Base-by-base conservation (phyloP, 2,797 vertebrate species). In the Chiroxiphia lanceolata region DNA sequence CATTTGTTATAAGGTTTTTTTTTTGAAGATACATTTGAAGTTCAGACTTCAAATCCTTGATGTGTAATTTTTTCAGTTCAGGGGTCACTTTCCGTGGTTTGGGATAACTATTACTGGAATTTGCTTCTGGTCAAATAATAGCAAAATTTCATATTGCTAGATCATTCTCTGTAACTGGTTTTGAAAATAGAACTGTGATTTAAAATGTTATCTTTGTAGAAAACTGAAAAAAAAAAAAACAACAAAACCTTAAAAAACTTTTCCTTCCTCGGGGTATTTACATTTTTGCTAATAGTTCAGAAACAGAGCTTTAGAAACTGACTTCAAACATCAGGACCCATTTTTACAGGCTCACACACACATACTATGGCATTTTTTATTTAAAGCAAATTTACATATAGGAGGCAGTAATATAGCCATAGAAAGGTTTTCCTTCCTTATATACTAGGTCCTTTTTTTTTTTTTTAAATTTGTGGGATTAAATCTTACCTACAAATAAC, bases 361-460 rank as follows among this genome's bases (percentile, higher is more conserved):
- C 17, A 20, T 18, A 11, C 5, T 12, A 6, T 10, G 22, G 7
- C 34, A 3, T 74, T 77, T 72, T 59, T 44, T 9, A 26, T 3
- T 64, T 75, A 45, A 29, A 74, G 15, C 4, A 40, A 53, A 1
- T 59, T 83, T 92, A 13, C 5, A 27, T 38, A 23, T 5, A 47
- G 25, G 23, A 75, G 31, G 21, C 33, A 76, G 20, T 54, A 74
- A 64, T 33, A 31, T 9, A 64, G 16, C 7, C 40, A 57, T 5
- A 38, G 38, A 57, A 74, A 78, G 6, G 3, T 45, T 75, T 78
- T 84, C 31, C 8, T 80, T 56, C 25, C 17, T 36, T 67, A 3
- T 44, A 19, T 34, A 61, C 3, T 1, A 27, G 8, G 1, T 12
- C 2, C 17, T 53, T 31, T 26, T 61, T 27, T 2, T 2, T 63